Evolutionary conservation across 2,888 invertebrate genomes (phyloP).

Genomic region (Andrena fulva): DNA sequence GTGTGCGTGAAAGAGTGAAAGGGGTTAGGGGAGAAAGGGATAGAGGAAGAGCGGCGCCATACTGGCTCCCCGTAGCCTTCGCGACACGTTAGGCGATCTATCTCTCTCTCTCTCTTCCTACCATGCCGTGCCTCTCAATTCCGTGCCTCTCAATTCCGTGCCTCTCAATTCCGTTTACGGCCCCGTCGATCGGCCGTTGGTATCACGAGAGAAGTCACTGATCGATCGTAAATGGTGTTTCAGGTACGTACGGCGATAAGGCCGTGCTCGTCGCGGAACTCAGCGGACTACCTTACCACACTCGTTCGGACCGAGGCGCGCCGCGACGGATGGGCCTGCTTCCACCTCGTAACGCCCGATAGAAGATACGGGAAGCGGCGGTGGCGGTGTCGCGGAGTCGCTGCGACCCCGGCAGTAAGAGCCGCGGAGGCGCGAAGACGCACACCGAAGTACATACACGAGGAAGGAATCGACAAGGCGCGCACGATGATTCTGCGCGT

Average conservation of each 20-base stretch:
- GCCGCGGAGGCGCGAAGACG: background rate
- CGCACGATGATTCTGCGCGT: constrained; percentile 77
- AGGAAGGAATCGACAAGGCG: constrained; percentile 68
- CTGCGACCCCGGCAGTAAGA: too few species aligned
- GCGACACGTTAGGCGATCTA: constrained; percentile 46
- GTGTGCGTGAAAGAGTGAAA: constrained; percentile 46
- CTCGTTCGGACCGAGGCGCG: constrained; percentile 14
- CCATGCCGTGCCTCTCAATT: constrained; percentile 5
- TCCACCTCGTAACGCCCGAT: constrained; percentile 17
- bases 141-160: too few species aligned
- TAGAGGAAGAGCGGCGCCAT: constrained; percentile 67
- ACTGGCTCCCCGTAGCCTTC: constrained; percentile 63
- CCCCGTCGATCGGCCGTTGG: constrained; percentile 27
- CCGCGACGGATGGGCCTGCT: constrained; percentile 14
- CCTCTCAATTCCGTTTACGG: constrained; percentile 26
- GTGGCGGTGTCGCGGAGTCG: constrained; percentile 4
- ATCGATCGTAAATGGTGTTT: constrained; percentile 63
- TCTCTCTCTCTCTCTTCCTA: background rate
- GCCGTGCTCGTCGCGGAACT: constrained; percentile 35
- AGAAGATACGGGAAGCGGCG: constrained; percentile 8
- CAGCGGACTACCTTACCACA: constrained; percentile 21
- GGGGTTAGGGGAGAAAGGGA: constrained; percentile 52
- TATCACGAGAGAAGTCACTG: constrained; percentile 36
- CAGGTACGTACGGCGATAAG: constrained; percentile 54
- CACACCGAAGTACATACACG: background rate